A percentile compares a stretch with the other conserved stretches of the same genome.
These are phyloP conservation scores for Melanchra persicariae DNA, from an alignment of 2,888 invertebrate genomes.

Conservation along the genomic window DNA sequence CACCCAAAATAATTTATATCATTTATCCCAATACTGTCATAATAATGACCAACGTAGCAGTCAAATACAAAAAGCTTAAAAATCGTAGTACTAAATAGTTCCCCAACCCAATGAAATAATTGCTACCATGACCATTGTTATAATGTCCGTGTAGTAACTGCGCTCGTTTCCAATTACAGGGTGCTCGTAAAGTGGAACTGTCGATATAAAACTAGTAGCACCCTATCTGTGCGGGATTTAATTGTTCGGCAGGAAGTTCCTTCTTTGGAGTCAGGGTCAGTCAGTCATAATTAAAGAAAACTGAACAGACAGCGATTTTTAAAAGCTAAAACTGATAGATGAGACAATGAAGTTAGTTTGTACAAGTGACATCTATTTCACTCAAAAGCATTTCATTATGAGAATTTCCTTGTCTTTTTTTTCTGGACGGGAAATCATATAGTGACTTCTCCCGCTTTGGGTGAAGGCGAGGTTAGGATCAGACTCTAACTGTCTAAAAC, in stretches of 20 bases:
- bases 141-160: constrained; percentile 12
- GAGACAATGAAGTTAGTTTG: neutral
- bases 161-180: constrained; percentile 74
- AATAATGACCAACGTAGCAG: no score
- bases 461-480: no score
- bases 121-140: constrained; percentile 10
- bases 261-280: neutral
- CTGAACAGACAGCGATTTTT: neutral
- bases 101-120: neutral
- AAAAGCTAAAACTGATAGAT: no score
- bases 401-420: no score
- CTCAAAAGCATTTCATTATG: no score
- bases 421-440: no score
- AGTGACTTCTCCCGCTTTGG: no score
- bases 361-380: neutral
- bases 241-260: constrained; percentile 41
- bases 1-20: no score
- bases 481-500: no score
- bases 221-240: constrained; percentile 62
- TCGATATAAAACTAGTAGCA: constrained; percentile 75
- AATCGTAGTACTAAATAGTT: neutral
- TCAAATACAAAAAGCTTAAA: no score
- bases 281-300: neutral
- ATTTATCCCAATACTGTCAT: no score
- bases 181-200: constrained; percentile 79